These are phyloP conservation scores for Drosophila ambigua DNA, from an alignment of 1,140 invertebrate genomes.

Conservation along the genomic window DNA sequence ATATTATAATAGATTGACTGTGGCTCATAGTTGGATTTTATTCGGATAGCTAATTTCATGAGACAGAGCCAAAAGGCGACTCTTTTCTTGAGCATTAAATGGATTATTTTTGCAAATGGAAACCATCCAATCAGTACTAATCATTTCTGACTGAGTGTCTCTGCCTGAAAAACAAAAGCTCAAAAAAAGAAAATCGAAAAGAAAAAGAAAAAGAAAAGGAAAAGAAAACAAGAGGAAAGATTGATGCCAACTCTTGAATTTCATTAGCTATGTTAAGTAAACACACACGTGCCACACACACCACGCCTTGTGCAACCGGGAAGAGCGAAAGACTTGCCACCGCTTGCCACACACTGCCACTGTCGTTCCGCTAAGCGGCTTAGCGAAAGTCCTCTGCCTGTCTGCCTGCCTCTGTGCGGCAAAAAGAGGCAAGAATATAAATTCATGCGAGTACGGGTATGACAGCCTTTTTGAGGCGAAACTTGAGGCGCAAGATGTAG, in stretches of 20 bases:
- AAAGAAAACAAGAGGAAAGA: slow-evolving; percentile 5
- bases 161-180: slow-evolving; percentile 25
- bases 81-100: background rate
- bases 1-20: too few relatives aligned
- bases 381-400: slow-evolving; percentile 68
- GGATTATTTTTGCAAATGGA: background rate
- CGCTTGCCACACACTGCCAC: slow-evolving; percentile 18
- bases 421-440: slow-evolving; percentile 2
- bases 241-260: slow-evolving; percentile 53
- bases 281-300: slow-evolving; percentile 30
- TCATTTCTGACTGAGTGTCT: slow-evolving; percentile 15
- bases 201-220: slow-evolving; percentile 3
- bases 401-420: slow-evolving; percentile 40
- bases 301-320: slow-evolving; percentile 7
- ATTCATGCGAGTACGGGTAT: slow-evolving; percentile 16
- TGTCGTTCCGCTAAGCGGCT: slow-evolving; percentile 64
- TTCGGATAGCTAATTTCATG: too few relatives aligned
- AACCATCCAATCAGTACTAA: background rate
- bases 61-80: too few relatives aligned
- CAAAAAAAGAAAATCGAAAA: slow-evolving; percentile 18
- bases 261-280: slow-evolving; percentile 69
- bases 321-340: slow-evolving; percentile 21
- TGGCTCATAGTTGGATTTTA: too few relatives aligned
- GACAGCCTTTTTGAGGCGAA: slow-evolving; percentile 19
- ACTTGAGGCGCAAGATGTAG: slow-evolving; percentile 16